Base-by-base conservation (phyloP, 2,797 vertebrate species). In the Triplophysa bombifrons region DNA sequence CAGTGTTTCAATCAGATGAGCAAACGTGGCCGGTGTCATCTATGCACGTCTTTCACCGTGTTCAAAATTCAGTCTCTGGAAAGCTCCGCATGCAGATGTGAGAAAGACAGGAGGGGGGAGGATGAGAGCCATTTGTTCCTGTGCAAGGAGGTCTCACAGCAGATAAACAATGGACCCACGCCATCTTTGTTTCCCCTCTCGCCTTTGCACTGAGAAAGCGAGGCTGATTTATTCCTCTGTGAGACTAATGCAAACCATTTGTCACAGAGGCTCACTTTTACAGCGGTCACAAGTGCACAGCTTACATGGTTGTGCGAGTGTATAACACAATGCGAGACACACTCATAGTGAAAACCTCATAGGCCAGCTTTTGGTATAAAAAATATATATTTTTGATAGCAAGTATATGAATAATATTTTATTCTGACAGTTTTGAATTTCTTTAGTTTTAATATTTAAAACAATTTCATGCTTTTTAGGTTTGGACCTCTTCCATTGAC, bases 91-190 rank as follows among this genome's bases (percentile, higher is more conserved):
- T 48, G 34, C 64, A 68, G 64, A 63, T 63, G 60, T 63, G 70
- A 60, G n/a, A 69, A 25, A 74, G 51, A 73, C 16, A 25, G 50
- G 25, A 50, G 53, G 58, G 20, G 4, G 25, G 20, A 50, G 73
- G 77, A 27, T 34, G 16, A 20, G 41, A 83, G 25, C 44, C 25
- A 50, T 58, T 68, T 5, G 44, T 48, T 66, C 30, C 61, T 44
- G 22, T 69, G 44, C n/a, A 63, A 60, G 68, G 50, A 76, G 73
- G 73, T 61, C 72, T 64, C 41, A 55, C 56, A 76, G 75, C 61
- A 81, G 64, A 51, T 69, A 84, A 84, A 78, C 44, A 75, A 63
- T 71, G 74, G 46, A 73, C 53, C 74, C 4, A 22, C 60, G 70
- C 34, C 17, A 20, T 80, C 72, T 60, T 14, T 38, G 19, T 50